A percentile compares a stretch with the other conserved stretches of the same genome.
phyloP scores from a whole-genome alignment of 2,113 vertebrate species.

The Amazona vittata region DNA sequence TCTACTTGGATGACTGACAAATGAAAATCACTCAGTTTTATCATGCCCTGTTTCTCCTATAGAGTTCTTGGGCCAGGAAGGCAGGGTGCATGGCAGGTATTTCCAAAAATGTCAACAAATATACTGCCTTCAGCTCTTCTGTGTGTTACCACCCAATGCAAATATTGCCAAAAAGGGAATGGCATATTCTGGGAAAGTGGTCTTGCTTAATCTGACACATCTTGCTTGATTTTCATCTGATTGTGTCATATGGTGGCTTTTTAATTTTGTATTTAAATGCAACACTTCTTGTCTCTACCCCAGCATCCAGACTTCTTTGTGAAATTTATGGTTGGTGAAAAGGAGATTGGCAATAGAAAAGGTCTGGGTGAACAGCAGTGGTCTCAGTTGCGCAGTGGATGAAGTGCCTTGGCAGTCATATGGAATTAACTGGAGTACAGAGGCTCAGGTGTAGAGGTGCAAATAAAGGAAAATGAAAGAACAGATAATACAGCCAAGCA shows the following conservation, averaged over 20 bases:
- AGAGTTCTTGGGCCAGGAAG: slow-evolving; percentile 12
- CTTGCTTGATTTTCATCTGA: neutral
- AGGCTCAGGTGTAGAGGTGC: neutral
- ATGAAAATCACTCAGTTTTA: slow-evolving; percentile 71
- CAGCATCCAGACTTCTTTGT: neutral
- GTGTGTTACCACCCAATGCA: neutral
- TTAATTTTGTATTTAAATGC: neutral
- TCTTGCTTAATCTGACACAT: neutral
- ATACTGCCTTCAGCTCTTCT: neutral
- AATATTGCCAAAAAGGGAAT: neutral
- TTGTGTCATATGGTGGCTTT: neutral
- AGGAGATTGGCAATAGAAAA: neutral
- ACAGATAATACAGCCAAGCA: neutral
- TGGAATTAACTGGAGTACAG: neutral
- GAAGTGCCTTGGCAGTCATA: neutral
- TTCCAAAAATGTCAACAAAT: slow-evolving; percentile 41
- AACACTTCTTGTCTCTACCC: neutral
- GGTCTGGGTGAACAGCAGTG: neutral
- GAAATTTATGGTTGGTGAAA: neutral
- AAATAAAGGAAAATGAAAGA: neutral
- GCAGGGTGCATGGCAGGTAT: slow-evolving; percentile 40
- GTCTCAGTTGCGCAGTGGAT: neutral
- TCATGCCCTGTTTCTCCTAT: slow-evolving; percentile 46
- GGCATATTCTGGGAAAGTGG: slow-evolving; percentile 7
- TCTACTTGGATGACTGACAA: slow-evolving; percentile 62